Conservation (phyloP, 2,113 vertebrate species). For the Sigmodon hispidus region DNA sequence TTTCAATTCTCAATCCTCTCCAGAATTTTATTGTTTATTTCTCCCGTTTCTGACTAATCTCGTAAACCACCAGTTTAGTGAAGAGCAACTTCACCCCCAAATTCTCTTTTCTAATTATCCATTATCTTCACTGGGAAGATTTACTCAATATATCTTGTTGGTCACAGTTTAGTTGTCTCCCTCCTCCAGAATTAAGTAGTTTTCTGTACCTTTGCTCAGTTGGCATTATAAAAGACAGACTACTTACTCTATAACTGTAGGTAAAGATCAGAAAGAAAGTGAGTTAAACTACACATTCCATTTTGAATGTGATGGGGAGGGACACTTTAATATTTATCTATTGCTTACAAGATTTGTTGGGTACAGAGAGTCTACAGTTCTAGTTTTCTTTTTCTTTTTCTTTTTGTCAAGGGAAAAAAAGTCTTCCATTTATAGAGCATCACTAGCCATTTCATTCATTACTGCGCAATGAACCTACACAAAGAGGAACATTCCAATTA, state of each 20-base stretch:
- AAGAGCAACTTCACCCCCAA: not conserved
- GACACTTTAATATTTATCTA: not conserved
- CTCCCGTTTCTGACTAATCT: fast-evolving
- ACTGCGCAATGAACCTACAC: constrained; percentile 83
- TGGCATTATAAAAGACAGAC: not conserved
- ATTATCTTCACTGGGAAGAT: not conserved
- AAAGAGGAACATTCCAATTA: constrained; percentile 81
- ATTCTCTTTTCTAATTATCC: not conserved
- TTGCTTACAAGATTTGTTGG: not conserved
- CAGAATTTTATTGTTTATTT: not conserved
- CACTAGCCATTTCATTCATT: constrained; percentile 86
- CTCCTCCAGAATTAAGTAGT: not conserved
- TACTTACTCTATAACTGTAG: not conserved
- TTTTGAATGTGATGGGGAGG: not conserved
- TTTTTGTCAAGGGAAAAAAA: constrained; percentile 77
- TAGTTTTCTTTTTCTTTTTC: no score
- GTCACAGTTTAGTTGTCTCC: not conserved
- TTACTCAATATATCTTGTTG: not conserved
- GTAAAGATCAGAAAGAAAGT: not conserved
- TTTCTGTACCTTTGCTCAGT: not conserved
- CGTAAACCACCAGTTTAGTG: fast-evolving
- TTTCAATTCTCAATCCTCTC: not conserved
- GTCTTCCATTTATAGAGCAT: constrained; percentile 79
- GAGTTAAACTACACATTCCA: not conserved
- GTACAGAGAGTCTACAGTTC: not conserved